Evolutionary conservation across 2,113 vertebrate species (phyloP), one percentile per base, ranked within the genome.

Genomic region (Aythya baeri): DNA sequence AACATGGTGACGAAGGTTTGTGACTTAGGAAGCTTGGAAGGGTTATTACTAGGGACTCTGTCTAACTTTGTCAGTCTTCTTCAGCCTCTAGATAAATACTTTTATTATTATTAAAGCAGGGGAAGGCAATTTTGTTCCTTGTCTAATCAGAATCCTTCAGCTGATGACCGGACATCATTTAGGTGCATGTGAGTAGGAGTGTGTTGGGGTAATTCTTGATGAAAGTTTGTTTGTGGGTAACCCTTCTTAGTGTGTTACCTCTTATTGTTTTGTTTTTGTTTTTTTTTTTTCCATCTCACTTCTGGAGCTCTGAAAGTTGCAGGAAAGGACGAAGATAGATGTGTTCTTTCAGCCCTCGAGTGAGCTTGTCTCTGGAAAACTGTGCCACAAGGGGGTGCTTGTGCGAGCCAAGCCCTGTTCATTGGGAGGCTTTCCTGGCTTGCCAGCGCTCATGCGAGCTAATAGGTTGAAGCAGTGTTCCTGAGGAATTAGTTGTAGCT

Each of bases 381-480:
- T 3, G 52, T 72, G 62, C 80, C 54, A 25, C 54, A 11, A 74
- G 83, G 90, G 50, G 78, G 46, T 91, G 63, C 63, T 78, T 80
- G 36, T 92, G 62, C 49, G 81, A 14, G 63, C 74, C 34, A 6
- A 2, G 26, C 26, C 72, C 49, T 61, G 20, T 70, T 83, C 58
- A 16, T 22, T 55, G 22, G 20, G 7, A 89, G 73, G 32, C 29
- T 91, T 94, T 88, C 41, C n/a, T 31, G 49, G 46, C 32, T 88
- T 0, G 0, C 54, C 78, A 29, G 36, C 0, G 0, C n/a, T 78
- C 20, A 1, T 21, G 9, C 29, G 29, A 26, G 46, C 46, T 79
- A 70, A 31, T 65, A 86, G 36, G 20, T 21, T 74, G 84, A 52
- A 83, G 57, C 80, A 81, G 0, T n/a, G 49, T 65, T 83, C 52